These are phyloP conservation scores for Germaria angustata DNA, from an alignment of 2,888 invertebrate genomes.

Conservation along the genomic window DNA sequence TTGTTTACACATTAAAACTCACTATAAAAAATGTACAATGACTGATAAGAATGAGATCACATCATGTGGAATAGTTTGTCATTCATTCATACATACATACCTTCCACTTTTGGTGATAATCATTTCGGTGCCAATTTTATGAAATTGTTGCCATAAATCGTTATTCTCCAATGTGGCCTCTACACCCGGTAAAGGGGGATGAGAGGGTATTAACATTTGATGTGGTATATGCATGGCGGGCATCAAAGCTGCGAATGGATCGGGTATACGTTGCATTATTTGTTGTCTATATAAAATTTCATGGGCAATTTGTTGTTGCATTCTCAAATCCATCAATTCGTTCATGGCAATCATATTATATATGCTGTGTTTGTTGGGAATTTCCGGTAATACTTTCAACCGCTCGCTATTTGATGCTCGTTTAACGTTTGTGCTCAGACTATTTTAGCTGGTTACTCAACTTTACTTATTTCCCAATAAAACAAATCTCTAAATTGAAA, in stretches of 20 bases:
- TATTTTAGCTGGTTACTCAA: conserved; percentile 17
- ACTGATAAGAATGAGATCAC: conserved; percentile 56
- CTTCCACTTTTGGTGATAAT: conserved; percentile 91
- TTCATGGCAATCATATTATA: conserved; percentile 78
- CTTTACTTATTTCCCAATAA: conserved; percentile 38
- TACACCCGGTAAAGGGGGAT: conserved; percentile 76
- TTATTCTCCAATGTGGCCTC: conserved; percentile 84
- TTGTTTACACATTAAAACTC: background rate
- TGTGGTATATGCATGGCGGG: conserved; percentile 74
- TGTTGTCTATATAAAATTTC: conserved; percentile 79
- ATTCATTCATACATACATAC: conserved; percentile 80
- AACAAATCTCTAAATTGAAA: conserved; percentile 24
- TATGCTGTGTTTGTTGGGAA: background rate
- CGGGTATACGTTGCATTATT: conserved; percentile 80
- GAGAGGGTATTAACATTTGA: conserved; percentile 77
- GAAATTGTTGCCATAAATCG: conserved; percentile 87
- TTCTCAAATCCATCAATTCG: conserved; percentile 79
- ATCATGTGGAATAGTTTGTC: background rate
- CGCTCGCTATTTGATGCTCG: conserved; percentile 44
- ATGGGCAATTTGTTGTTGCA: conserved; percentile 80
- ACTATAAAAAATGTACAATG: conserved; percentile 26
- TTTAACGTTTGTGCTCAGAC: conserved; percentile 51
- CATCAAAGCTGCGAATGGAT: conserved; percentile 71
- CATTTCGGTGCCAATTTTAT: conserved; percentile 88
- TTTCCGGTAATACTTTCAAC: background rate